These are phyloP conservation scores for Pemphredon lugubris DNA, from an alignment of 2,888 invertebrate genomes.

Conservation along the genomic window DNA sequence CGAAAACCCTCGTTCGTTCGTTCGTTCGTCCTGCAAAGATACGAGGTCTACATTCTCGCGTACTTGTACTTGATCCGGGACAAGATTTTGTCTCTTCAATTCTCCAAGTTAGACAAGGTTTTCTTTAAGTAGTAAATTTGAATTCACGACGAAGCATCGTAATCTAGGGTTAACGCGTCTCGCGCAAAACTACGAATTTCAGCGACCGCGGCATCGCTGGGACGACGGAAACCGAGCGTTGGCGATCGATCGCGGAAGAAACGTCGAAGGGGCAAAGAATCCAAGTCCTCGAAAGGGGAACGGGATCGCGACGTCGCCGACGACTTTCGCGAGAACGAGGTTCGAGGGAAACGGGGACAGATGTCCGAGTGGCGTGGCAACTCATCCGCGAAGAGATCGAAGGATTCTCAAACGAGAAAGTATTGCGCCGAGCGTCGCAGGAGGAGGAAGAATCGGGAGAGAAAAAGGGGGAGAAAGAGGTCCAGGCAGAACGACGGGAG, in stretches of 20 bases:
- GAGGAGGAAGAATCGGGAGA: conserved; percentile 62
- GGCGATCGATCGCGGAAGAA: conserved; percentile 48
- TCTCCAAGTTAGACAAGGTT: no score
- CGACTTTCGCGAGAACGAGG: conserved; percentile 57
- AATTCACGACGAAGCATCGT: no score
- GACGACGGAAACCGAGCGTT: conserved; percentile 34
- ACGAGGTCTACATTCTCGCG: no score
- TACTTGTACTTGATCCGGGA: no score
- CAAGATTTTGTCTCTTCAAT: no score
- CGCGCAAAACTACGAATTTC: conserved; percentile 8
- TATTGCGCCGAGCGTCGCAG: conserved; percentile 58
- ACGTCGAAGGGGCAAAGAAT: conserved; percentile 46
- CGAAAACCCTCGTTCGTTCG: no score
- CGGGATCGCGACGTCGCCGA: conserved; percentile 15
- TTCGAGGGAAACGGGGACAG: conserved; percentile 37
- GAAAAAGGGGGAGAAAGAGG: conserved; percentile 58
- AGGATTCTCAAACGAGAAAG: conserved; percentile 47
- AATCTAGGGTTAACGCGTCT: no score
- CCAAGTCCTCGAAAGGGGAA: conserved; percentile 2
- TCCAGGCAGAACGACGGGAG: conserved; percentile 32
- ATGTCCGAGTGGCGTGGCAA: conserved; percentile 27
- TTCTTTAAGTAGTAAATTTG: no score
- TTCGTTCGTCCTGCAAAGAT: no score
- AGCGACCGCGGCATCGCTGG: conserved; percentile 22
- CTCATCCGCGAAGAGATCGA: conserved; percentile 46